Evolutionary conservation across 1,140 invertebrate genomes (phyloP).

Genomic region (Drosophila sproati): DNA sequence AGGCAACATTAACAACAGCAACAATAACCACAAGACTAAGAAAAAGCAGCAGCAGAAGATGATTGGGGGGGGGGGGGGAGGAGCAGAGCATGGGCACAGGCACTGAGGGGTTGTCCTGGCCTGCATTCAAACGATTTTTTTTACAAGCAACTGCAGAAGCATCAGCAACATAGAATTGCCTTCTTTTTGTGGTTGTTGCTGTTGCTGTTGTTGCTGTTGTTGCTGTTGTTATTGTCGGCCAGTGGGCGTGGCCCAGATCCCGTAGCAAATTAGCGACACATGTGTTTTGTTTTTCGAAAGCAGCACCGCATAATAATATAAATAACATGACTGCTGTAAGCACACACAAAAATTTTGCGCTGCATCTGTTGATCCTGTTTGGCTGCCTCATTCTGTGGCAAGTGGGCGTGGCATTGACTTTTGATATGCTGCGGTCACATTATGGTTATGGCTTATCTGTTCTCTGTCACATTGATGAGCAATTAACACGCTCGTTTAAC

Average conservation of each 20-base stretch:
- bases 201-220: conserved; percentile 25
- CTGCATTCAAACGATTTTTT: conserved; percentile 45
- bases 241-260: conserved; percentile 65
- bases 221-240: conserved; percentile 21
- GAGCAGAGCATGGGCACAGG: neutral
- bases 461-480: conserved; percentile 47
- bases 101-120: conserved; percentile 49
- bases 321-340: neutral
- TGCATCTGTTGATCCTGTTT: conserved; percentile 68
- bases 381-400: conserved; percentile 6
- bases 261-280: conserved; percentile 66
- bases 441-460: conserved; percentile 63
- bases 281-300: conserved; percentile 44
- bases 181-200: neutral
- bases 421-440: conserved; percentile 46
- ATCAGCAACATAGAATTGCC: conserved; percentile 3
- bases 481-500: conserved; percentile 75
- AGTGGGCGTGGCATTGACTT: conserved; percentile 67
- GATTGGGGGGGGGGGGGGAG: neutral
- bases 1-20: conserved; percentile 10
- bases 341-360: conserved; percentile 36
- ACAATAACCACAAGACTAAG: conserved; percentile 11
- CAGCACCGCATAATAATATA: conserved; percentile 12
- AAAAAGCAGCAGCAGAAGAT: conserved; percentile 1
- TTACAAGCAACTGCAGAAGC: conserved; percentile 24